These are phyloP conservation scores for Tuta absoluta DNA, from an alignment of 2,888 invertebrate genomes.

Conservation along the genomic window DNA sequence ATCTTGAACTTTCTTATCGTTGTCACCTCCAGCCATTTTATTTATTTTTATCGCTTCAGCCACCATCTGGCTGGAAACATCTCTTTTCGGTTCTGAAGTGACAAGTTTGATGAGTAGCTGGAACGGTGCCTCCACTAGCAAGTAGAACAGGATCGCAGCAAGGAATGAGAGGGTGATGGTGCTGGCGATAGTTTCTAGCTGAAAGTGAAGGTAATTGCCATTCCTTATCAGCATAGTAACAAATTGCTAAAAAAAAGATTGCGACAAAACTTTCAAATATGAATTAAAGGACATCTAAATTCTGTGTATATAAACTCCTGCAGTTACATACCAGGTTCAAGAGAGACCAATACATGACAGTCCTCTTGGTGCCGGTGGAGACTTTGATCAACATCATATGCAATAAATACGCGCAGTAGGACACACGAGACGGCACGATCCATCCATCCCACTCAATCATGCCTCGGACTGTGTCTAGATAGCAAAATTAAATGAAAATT, in stretches of 20 bases:
- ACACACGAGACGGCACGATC: slow-evolving; percentile 60
- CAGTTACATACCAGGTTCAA: not conserved
- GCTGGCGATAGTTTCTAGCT: not conserved
- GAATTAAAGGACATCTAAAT: too few species aligned
- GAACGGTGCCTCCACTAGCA: slow-evolving; percentile 2
- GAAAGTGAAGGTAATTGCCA: not conserved
- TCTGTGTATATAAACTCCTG: too few species aligned
- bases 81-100: not conserved
- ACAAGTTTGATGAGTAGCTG: not conserved
- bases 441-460: slow-evolving; percentile 70
- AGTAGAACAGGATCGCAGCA: not conserved
- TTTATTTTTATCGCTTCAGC: too few species aligned
- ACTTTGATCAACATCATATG: slow-evolving; percentile 53
- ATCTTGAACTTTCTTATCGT: too few species aligned
- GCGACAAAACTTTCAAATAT: too few species aligned
- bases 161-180: not conserved
- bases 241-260: not conserved
- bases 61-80: not conserved
- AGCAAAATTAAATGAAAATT: too few species aligned
- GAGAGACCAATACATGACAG: not conserved
- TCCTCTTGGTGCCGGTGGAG: not conserved
- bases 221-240: too few species aligned
- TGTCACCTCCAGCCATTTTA: too few species aligned
- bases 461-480: slow-evolving; percentile 56
- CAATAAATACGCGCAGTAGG: slow-evolving; percentile 66